Percentiles rank a stretch among this genome's conserved stretches.
These are phyloP conservation scores for Sigmodon hispidus DNA, from an alignment of 2,113 vertebrate species.

Conservation along the genomic window DNA sequence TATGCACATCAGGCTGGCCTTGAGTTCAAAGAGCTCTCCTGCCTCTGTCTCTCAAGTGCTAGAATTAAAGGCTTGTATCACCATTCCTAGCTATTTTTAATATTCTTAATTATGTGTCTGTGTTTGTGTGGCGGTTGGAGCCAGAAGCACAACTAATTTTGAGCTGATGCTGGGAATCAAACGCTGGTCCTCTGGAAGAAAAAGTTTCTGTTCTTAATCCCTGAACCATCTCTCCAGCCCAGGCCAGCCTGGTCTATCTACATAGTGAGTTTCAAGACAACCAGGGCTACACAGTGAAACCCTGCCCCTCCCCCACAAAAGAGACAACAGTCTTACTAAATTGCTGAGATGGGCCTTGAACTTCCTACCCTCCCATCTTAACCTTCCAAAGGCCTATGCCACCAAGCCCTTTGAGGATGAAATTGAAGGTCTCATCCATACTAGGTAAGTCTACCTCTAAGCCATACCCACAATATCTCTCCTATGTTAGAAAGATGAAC, in stretches of 20 bases:
- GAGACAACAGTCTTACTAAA: background rate
- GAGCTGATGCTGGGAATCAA: background rate
- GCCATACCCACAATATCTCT: background rate
- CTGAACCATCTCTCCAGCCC: background rate
- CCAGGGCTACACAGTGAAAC: background rate
- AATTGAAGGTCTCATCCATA: background rate
- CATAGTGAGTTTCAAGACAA: background rate
- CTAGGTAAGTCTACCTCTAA: background rate
- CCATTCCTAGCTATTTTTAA: background rate
- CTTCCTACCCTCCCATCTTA: background rate
- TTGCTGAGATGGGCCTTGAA: background rate
- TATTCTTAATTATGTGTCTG: background rate
- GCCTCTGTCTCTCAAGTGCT: background rate
- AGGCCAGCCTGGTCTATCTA: background rate
- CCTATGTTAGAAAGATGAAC: background rate
- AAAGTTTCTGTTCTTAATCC: background rate
- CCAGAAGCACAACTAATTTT: background rate
- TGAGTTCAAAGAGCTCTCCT: background rate
- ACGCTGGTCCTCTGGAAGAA: background rate
- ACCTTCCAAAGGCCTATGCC: background rate
- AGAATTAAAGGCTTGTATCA: background rate
- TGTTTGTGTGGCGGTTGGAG: background rate
- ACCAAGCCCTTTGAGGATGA: background rate
- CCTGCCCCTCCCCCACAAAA: too few species aligned
- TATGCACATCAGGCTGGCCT: background rate